Evolutionary conservation across 1,140 invertebrate genomes (phyloP), one percentile per base, ranked within the genome.

Genomic region (Trissolcus basalis): DNA sequence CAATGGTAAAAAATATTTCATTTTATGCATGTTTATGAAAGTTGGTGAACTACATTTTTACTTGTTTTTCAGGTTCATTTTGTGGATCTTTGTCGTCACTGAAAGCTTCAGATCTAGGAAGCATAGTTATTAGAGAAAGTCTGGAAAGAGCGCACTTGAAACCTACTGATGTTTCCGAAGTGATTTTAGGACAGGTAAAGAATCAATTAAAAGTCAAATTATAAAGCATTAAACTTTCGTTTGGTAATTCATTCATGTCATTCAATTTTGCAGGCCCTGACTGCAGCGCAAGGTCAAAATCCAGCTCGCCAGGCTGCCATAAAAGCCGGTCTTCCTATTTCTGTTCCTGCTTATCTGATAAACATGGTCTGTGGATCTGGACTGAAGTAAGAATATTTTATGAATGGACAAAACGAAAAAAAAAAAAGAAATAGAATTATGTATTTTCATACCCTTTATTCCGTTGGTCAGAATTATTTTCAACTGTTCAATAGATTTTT

Each of bases 341-440:
- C 88, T 54, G 91, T 94, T 27, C 94, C 96, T 48, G 92, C 95
- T 33, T 93, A 91, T 83, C 86, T 90, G n/a, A 84, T 97, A 7
- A 96, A 96, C 81, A 94, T 96, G 93, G 85, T 97, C 2, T 97
- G 96, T 89, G 96, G 95, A 32, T 96, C 95, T 44, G 95, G 96
- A 7, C 83, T 97, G 0, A 94, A 94, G 92, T 94, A 89, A 83
- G 86, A 87, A 27, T 6, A 3, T 27, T 27, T 27, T 27, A 27
- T 27, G 19, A 27, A 27, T 27, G 19, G 6, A 27, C 1, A 27
- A 27, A 27, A 27, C 6, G 33, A 36, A 13, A 32, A 33, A 39
- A 15, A 44, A 5, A 65, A 59, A 44, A 43, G 36, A 41, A 59
- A 13, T 61, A n/a, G 63, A 69, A 77, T 68, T 53, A 69, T 60